Conservation (phyloP, 2,888 invertebrate genomes). For the Epinotia bilunana region DNA sequence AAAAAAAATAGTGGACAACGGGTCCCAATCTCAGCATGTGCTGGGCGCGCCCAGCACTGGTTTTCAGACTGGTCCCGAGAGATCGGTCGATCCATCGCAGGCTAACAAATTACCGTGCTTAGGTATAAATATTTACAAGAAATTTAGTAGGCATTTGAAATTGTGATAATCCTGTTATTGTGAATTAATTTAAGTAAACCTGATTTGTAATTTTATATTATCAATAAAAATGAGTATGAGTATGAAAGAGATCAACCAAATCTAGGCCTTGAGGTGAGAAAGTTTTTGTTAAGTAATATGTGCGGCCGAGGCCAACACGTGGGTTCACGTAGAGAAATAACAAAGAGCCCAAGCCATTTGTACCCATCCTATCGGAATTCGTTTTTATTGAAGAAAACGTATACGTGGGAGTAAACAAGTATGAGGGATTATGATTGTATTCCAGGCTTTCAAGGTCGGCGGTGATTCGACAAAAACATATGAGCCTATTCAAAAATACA, state of each 20-base stretch:
- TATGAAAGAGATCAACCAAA: neutral
- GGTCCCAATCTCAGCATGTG: too few species aligned
- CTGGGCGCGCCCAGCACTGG: too few species aligned
- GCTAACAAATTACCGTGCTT: too few species aligned
- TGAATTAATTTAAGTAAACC: too few species aligned
- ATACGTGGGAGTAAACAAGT: slow-evolving; percentile 23
- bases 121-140: too few species aligned
- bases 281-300: slow-evolving; percentile 4
- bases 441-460: neutral
- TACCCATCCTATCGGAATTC: slow-evolving; percentile 12
- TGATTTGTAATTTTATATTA: too few species aligned
- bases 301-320: neutral
- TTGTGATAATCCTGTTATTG: too few species aligned
- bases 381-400: slow-evolving; percentile 15
- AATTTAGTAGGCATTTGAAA: too few species aligned
- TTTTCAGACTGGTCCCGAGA: too few species aligned
- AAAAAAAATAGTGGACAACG: too few species aligned
- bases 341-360: slow-evolving; percentile 14
- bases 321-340: neutral
- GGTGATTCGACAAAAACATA: slow-evolving; percentile 12
- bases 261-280: neutral
- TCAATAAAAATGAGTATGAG: too few species aligned
- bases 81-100: too few species aligned
- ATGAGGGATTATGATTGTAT: slow-evolving; percentile 22
- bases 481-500: neutral